phyloP scores from a whole-genome alignment of 2,113 vertebrate genomes.

The Chaetorhynchus papuensis region DNA sequence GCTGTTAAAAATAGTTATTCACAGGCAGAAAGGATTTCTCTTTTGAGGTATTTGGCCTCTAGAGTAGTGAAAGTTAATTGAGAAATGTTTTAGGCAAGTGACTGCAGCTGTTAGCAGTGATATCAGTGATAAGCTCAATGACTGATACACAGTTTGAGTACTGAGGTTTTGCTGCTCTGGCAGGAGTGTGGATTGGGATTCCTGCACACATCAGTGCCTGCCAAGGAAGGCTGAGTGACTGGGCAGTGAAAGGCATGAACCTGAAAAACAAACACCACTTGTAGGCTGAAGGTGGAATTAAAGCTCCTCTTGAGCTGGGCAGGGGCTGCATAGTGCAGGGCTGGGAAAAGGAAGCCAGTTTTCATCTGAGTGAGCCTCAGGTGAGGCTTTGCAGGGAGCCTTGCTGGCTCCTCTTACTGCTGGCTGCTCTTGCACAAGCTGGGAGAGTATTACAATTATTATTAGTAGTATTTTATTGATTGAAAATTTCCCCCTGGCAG shows the following conservation, averaged over 20 bases:
- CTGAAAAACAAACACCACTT: not conserved
- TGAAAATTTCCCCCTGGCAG: not conserved
- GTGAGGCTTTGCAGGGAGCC: not conserved
- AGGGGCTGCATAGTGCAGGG: not conserved
- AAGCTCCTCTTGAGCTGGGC: not conserved
- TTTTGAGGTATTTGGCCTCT: not conserved
- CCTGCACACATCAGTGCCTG: not conserved
- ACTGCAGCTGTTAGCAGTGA: accelerated
- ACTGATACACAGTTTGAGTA: not conserved
- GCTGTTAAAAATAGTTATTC: not conserved
- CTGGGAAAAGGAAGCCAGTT: not conserved
- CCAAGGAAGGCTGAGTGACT: not conserved
- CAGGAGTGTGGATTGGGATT: not conserved
- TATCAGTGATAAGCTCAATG: not conserved
- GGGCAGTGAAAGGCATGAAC: not conserved
- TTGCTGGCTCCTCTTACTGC: not conserved
- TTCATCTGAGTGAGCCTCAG: not conserved
- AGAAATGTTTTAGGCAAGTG: not conserved
- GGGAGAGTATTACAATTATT: not conserved
- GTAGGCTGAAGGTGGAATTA: not conserved
- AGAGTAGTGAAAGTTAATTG: not conserved
- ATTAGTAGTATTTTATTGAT: not conserved
- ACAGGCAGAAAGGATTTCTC: not conserved
- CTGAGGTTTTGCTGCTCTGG: not conserved
- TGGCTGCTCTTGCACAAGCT: not conserved